phyloP scores from a whole-genome alignment of 2,888 invertebrate genomes.

The Heteromyza rotundicornis region DNA sequence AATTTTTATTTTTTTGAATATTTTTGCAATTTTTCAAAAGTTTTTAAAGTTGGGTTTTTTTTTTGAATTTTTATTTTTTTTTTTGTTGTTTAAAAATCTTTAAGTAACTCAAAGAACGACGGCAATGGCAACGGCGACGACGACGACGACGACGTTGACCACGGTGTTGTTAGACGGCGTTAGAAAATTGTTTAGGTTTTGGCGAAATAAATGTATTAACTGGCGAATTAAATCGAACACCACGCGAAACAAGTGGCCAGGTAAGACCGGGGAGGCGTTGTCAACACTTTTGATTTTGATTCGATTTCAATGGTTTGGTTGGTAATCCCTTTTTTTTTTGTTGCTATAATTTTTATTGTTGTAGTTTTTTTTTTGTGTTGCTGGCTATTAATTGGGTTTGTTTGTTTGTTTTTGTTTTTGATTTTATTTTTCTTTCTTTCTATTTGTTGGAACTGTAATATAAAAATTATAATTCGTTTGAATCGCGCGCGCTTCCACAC shows the following conservation, averaged over 20 bases:
- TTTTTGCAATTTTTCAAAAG: not conserved
- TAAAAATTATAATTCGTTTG: too few relatives aligned
- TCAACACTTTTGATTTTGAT: too few relatives aligned
- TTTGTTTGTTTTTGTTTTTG: not conserved
- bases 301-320: too few relatives aligned
- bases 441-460: too few relatives aligned
- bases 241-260: too few relatives aligned
- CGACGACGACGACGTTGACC: conserved; percentile 9
- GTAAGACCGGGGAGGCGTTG: too few relatives aligned
- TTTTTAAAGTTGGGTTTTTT: conserved; percentile 21
- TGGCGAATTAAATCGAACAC: too few relatives aligned
- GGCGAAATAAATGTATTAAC: too few relatives aligned
- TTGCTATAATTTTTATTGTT: conserved; percentile 11
- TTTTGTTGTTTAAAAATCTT: not conserved
- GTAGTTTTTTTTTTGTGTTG: not conserved
- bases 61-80: conserved; percentile 14
- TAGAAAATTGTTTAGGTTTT: too few relatives aligned
- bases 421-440: too few relatives aligned
- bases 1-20: too few relatives aligned
- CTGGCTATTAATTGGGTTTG: not conserved
- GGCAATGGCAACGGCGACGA: conserved; percentile 19
- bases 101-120: conserved; percentile 2
- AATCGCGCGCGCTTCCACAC: too few relatives aligned
- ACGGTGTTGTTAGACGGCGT: conserved; percentile 10
- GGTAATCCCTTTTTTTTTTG: not conserved